Conservation (phyloP, 2,888 invertebrate genomes). For the Cistogaster globosa region DNA sequence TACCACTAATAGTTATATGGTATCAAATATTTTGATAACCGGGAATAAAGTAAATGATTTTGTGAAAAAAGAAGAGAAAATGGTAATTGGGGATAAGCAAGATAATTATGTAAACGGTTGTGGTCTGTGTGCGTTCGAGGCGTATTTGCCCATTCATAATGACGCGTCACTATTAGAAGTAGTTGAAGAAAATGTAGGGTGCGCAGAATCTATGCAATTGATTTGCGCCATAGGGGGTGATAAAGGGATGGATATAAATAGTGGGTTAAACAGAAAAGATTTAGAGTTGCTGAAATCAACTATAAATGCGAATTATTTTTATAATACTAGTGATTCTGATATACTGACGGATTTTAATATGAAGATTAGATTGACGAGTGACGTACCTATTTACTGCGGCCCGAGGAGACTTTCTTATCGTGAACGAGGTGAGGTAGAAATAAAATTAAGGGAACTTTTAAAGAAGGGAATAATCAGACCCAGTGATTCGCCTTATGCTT, state of each 20-base stretch:
- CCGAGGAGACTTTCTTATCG: conserved; percentile 18
- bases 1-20: neutral
- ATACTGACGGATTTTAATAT: neutral
- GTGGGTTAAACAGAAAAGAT: neutral
- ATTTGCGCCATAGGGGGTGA: neutral
- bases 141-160: too few relatives aligned
- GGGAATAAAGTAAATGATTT: too few relatives aligned
- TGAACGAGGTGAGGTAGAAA: neutral
- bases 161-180: neutral
- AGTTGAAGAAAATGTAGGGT: neutral
- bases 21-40: neutral
- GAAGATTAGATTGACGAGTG: conserved; percentile 7
- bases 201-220: neutral
- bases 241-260: neutral
- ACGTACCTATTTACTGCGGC: neutral
- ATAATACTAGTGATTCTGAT: too few relatives aligned
- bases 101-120: too few relatives aligned
- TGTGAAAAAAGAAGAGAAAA: too few relatives aligned
- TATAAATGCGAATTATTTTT: neutral
- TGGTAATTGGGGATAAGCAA: too few relatives aligned
- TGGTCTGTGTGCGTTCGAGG: too few relatives aligned
- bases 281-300: neutral
- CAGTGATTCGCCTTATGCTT: conserved; percentile 56
- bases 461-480: conserved; percentile 43
- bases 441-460: conserved; percentile 7